Conservation (phyloP, 2,113 vertebrate species). For the Peucedramus taeniatus region DNA sequence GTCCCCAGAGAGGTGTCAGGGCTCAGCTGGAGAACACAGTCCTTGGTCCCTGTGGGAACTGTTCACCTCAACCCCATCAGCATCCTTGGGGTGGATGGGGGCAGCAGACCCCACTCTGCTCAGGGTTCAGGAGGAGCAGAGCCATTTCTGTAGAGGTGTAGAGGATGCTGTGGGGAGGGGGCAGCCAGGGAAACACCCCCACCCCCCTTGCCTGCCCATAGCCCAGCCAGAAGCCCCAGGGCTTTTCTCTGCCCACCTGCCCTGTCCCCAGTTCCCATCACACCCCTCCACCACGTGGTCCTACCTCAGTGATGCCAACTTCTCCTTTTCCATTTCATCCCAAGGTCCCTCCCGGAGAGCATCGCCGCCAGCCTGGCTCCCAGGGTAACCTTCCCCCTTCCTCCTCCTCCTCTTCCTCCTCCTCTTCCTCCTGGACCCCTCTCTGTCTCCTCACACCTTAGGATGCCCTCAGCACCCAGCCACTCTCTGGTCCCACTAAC, state of each 20-base stretch:
- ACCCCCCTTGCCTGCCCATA: background rate
- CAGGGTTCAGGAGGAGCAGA: background rate
- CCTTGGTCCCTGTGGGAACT: fast-evolving
- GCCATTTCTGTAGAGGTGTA: background rate
- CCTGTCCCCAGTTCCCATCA: background rate
- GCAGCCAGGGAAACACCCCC: background rate
- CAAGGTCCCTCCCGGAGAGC: constrained; percentile 82
- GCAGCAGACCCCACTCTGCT: background rate
- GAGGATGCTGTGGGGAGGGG: background rate
- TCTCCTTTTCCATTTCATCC: constrained; percentile 82
- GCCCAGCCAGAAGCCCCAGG: background rate
- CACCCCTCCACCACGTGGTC: background rate
- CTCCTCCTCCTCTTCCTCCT: background rate
- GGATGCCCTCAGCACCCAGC: constrained; percentile 63
- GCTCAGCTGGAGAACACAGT: background rate
- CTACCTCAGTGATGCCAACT: constrained; percentile 54
- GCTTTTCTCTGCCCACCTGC: background rate
- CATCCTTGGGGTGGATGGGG: background rate
- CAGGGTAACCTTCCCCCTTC: constrained; percentile 79
- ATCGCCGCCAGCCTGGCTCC: constrained; percentile 78
- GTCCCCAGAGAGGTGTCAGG: background rate
- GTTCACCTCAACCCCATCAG: background rate
- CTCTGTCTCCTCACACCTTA: constrained; percentile 71
- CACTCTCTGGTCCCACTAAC: constrained; percentile 66
- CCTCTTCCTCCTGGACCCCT: constrained; percentile 50